Base-by-base conservation (phyloP, 2,797 vertebrate genomes). In the Chaetophractus vellerosus region DNA sequence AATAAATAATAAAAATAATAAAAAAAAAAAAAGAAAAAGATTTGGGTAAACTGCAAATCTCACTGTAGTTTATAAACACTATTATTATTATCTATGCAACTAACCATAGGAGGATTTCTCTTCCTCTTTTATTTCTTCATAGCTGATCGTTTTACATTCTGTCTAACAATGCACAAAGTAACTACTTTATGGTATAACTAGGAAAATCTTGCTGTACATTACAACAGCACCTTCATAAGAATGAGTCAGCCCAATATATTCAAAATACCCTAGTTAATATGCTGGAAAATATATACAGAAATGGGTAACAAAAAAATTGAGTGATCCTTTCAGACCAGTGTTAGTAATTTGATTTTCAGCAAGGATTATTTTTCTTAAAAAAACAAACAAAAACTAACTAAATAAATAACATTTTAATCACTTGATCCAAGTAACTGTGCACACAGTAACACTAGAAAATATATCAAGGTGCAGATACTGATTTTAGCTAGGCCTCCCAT, bases 31-130 rank as follows among this genome's bases (percentile, higher is more conserved):
- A n/a, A n/a, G n/a, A n/a, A n/a, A n/a, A n/a, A n/a, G 3, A 50
- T 55, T n/a, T 78, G 21, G 23, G 45, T 84, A 84, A 87, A 78
- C 11, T 68, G 0, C 38, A 81, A 83, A 83, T 63, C 16, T 57
- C 36, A 68, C 9, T 72, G 48, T 61, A 82, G 15, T 48, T 76
- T 84, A 0, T 75, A 84, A 90, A 6, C 6, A 78, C 52, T 66
- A 18, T 85, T 76, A 50, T n/a, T 90, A 75, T 89, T 91, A 72
- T 45, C 57, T 28, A 75, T 82, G 57, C 69, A 6, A 81, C 28
- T 41, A 79, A 52, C n/a, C 21, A 38, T 64, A 5, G 3, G 14
- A 80, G 36, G 9, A 18, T 83, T 93, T 66, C 10, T 50, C 4
- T 21, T 59, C 2, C 6, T 66, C 15, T 26, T 79, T 71, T 59